These are phyloP conservation scores for Mohoua ochrocephala DNA, from an alignment of 2,113 vertebrate genomes.

Conservation along the genomic window DNA sequence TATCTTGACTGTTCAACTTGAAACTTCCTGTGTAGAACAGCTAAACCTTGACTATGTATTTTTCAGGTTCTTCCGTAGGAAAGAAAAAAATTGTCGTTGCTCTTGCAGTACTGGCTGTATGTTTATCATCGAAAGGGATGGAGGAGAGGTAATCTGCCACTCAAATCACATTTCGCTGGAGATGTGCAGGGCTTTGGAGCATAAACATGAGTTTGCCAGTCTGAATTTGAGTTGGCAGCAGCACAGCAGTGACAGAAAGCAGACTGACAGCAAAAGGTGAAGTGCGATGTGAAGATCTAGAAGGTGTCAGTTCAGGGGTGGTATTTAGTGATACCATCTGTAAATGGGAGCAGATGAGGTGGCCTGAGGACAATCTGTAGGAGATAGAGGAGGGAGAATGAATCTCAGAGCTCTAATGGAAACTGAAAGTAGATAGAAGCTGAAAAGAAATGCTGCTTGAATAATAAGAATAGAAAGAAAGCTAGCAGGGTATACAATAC, in stretches of 20 bases:
- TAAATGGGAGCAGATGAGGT: background rate
- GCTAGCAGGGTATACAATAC: background rate
- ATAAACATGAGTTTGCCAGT: background rate
- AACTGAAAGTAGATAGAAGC: background rate
- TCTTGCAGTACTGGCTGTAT: background rate
- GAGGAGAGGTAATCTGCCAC: background rate
- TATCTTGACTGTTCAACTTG: background rate
- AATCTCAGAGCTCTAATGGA: background rate
- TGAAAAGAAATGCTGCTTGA: background rate
- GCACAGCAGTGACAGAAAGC: background rate
- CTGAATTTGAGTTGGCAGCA: background rate
- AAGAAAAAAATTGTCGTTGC: background rate
- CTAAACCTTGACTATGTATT: background rate
- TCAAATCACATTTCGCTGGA: background rate
- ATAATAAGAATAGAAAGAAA: background rate
- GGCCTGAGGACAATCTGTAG: background rate
- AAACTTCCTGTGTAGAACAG: background rate
- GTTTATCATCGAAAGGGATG: background rate
- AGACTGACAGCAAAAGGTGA: background rate
- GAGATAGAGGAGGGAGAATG: background rate
- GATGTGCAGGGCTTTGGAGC: background rate
- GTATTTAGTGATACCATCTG: background rate
- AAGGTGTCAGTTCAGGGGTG: background rate
- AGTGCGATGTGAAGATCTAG: background rate
- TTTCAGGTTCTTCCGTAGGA: rapidly evolving